Evolutionary conservation across 2,888 invertebrate species (phyloP).

Genomic region (Parnassius smintheus): DNA sequence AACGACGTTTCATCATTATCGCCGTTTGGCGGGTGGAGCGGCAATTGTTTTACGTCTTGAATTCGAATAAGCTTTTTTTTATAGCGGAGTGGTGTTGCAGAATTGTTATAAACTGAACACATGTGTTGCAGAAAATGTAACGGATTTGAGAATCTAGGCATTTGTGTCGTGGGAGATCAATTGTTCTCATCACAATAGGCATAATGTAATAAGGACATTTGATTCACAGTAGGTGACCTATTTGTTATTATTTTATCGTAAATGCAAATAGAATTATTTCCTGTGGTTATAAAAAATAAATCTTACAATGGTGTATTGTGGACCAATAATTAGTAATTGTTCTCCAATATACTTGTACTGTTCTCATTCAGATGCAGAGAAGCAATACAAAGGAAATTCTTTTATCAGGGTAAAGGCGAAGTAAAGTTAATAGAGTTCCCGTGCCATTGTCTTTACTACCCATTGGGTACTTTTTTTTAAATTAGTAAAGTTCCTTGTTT

Average conservation of each 20-base stretch:
- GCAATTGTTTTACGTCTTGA: slow-evolving; percentile 45
- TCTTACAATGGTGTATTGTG: neutral
- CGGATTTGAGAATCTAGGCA: slow-evolving; percentile 34
- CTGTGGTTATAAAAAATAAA: slow-evolving; percentile 13
- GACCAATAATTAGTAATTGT: slow-evolving; percentile 15
- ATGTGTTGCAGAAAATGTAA: slow-evolving; percentile 33
- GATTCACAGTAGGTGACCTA: slow-evolving; percentile 9
- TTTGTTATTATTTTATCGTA: slow-evolving; percentile 20
- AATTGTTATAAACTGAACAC: slow-evolving; percentile 9
- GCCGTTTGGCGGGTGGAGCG: slow-evolving; percentile 38
- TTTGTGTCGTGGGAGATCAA: slow-evolving; percentile 23
- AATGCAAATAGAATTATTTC: slow-evolving; percentile 6
- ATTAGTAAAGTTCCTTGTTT: no score
- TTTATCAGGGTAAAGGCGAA: neutral
- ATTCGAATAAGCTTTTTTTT: slow-evolving; percentile 52
- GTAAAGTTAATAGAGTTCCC: no score
- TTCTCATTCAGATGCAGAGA: neutral
- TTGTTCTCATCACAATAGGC: slow-evolving; percentile 24
- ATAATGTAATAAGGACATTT: slow-evolving; percentile 16
- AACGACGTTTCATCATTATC: slow-evolving; percentile 57
- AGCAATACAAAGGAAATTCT: neutral
- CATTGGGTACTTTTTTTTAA: no score
- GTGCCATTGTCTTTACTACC: no score
- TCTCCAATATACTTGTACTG: neutral
- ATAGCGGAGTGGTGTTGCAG: slow-evolving; percentile 30